phyloP scores from a whole-genome alignment of 2,113 vertebrate species.

The Coreoperca whiteheadi region DNA sequence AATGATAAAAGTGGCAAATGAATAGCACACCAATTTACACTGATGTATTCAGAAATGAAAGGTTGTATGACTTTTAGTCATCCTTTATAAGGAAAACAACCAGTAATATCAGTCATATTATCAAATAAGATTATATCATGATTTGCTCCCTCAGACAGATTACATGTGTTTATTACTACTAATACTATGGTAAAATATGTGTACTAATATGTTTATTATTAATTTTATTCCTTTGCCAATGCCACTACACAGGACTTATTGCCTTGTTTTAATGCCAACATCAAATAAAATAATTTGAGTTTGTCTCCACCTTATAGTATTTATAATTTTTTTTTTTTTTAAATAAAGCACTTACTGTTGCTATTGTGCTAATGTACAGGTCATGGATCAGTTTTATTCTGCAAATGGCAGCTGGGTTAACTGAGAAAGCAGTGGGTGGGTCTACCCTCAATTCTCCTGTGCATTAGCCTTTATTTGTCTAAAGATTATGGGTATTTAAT shows the following conservation, averaged over 20 bases:
- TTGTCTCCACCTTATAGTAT: no score
- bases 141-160: neutral
- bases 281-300: no score
- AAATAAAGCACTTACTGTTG: neutral
- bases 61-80: neutral
- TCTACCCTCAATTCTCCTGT: neutral
- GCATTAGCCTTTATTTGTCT: neutral
- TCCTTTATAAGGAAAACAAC: neutral
- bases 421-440: neutral
- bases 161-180: neutral
- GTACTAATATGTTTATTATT: neutral
- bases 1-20: conserved; percentile 4
- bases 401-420: neutral
- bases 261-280: no score
- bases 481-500: neutral
- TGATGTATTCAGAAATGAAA: conserved; percentile 11
- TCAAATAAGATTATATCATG: neutral
- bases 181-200: neutral
- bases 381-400: neutral
- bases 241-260: no score
- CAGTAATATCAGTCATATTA: neutral
- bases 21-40: neutral
- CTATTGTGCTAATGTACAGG: neutral
- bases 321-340: neutral
- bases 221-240: neutral